Evolutionary conservation across 2,113 vertebrate genomes (phyloP), one percentile per base, ranked within the genome.

Genomic region (Eudorcas thomsonii): DNA sequence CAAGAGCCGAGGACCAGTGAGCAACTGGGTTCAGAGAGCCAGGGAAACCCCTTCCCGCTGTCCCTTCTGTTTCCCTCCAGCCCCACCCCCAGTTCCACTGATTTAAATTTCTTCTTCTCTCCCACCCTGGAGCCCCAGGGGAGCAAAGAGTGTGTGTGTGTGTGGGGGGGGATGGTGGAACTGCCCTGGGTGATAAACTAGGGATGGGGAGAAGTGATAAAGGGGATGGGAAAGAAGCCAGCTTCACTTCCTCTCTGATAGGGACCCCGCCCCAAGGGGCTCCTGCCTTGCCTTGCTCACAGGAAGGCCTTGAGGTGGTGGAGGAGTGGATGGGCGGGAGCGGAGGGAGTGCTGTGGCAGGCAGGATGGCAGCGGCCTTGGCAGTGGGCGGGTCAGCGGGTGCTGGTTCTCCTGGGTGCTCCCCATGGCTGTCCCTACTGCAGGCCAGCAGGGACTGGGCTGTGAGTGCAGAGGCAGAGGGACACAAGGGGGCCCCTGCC

Each of bases 171-270:
- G 67, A 11, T 6, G 30, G 71, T 45, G 91, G 74, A 85, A 62
- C 45, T 48, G 30, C 71, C 50, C 54, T 78, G 77, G 25, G 52
- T 84, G 83, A 95, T 95, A 54, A 94, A 94, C 91, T 59, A 48
- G 50, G 96, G 57, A 50, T 45, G 88, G 62, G 74, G 45, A 81
- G 60, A 74, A 7, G 30, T 48, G 96, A 98, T 96, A 97, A 98
- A 90, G 88, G 21, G 39, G 67, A 30, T n/a, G 60, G 78, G 84
- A 50, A 62, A 94, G 86, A 84, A 87, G 93, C 67, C 71, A 64
- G 62, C 86, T 90, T 60, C n/a, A 91, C 83, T 98, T 98, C 98
- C 97, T 97, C 82, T 54, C 91, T 50, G 97, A 98, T 98, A 98
- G 96, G 86, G 93, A 87, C 96, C 90, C 94, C 88, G 55, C 97